Conservation (phyloP, 2,888 invertebrate genomes). For the Capitulum mitella region DNA sequence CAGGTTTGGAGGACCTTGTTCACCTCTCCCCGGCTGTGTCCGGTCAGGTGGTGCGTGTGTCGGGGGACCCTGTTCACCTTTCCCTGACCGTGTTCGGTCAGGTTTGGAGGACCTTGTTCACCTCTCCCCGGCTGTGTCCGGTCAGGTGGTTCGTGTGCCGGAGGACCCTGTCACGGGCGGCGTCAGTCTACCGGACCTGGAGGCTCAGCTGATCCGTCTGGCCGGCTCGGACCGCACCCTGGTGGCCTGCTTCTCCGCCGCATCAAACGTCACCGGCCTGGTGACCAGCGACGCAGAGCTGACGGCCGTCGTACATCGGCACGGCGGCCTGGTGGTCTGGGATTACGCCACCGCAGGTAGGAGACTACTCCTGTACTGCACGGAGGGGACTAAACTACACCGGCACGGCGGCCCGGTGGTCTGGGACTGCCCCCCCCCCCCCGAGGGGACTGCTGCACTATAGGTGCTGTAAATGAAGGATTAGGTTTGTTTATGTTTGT, state of each 20-base stretch:
- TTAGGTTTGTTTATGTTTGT: too few relatives aligned
- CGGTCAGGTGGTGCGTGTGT: constrained; percentile 60
- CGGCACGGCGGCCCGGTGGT: background rate
- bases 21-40: too few relatives aligned
- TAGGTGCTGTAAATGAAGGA: too few relatives aligned
- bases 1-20: too few relatives aligned
- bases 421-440: background rate
- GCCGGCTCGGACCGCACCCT: constrained; percentile 52
- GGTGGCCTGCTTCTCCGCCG: constrained; percentile 78
- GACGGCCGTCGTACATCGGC: constrained; percentile 68
- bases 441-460: too few relatives aligned
- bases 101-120: too few relatives aligned
- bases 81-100: too few relatives aligned
- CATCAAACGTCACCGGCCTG: constrained; percentile 83
- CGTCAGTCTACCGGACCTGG: constrained; percentile 68
- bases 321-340: constrained; percentile 79
- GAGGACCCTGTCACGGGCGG: constrained; percentile 66
- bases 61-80: constrained; percentile 61
- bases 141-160: constrained; percentile 65
- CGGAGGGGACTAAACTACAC: background rate
- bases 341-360: constrained; percentile 73
- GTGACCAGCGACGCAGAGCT: constrained; percentile 73
- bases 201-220: constrained; percentile 58
- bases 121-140: too few relatives aligned
- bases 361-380: too few relatives aligned